Conservation (phyloP, 2,797 vertebrate genomes). For the Eremophila alpestris region DNA sequence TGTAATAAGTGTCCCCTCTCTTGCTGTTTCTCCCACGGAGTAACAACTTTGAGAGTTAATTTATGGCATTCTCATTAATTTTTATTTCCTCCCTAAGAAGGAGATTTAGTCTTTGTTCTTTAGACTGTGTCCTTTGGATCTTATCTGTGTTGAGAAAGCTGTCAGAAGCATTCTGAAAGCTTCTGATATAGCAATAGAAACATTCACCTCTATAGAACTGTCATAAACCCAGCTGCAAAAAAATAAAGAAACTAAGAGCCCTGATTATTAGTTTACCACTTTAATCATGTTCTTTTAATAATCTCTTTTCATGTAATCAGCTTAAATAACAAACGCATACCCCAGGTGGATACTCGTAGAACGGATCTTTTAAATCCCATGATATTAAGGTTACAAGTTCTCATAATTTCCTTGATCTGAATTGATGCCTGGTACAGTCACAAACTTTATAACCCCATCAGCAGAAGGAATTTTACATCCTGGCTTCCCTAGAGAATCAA, state of each 20-base stretch:
- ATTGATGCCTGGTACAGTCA: not conserved
- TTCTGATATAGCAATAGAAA: not conserved
- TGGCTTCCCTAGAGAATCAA: not conserved
- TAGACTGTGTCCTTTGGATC: not conserved
- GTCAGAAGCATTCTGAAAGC: not conserved
- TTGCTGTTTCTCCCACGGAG: not conserved
- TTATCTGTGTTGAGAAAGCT: not conserved
- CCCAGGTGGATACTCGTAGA: not conserved
- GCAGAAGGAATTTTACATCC: not conserved
- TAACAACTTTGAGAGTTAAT: not conserved
- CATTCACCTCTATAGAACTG: not conserved
- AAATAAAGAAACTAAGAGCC: not conserved
- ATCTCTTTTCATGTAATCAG: not conserved
- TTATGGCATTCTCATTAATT: not conserved
- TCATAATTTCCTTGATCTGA: not conserved
- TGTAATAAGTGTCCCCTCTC: not conserved
- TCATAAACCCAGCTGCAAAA: not conserved
- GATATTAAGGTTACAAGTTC: not conserved
- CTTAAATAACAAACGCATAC: not conserved
- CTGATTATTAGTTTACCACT: not conserved
- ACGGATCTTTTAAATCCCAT: not conserved
- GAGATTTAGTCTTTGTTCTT: not conserved
- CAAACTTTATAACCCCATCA: not conserved
- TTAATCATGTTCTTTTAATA: not conserved
- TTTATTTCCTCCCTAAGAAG: not conserved